Conservation (phyloP, 2,113 vertebrate species). For the Onychostoma macrolepis region DNA sequence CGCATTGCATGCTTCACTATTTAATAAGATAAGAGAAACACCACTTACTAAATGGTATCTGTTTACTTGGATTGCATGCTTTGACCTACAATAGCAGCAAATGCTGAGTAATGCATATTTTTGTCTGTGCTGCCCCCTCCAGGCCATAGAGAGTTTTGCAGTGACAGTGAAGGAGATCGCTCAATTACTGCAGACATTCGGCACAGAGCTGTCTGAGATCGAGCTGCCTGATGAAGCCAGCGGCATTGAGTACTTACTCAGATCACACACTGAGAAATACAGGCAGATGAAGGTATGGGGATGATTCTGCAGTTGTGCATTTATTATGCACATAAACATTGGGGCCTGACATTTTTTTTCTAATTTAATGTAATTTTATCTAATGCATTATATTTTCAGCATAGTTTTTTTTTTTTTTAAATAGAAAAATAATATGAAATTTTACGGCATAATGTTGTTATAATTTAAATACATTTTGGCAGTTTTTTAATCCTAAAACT, state of each 20-base stretch:
- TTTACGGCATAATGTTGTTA: too few species aligned
- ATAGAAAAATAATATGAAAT: background rate
- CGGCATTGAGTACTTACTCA: conserved; percentile 86
- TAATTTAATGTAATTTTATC: background rate
- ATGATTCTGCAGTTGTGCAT: background rate
- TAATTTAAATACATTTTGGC: background rate
- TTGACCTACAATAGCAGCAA: conserved; percentile 5
- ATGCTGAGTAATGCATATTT: conserved; percentile 22
- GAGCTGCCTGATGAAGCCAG: conserved; percentile 87
- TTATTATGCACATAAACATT: background rate
- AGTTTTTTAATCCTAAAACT: too few species aligned
- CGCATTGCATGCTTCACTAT: background rate
- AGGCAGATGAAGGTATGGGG: conserved; percentile 87
- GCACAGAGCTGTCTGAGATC: conserved; percentile 88
- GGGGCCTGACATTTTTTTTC: background rate
- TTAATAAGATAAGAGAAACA: background rate
- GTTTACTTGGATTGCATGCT: background rate
- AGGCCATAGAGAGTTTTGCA: conserved; percentile 97
- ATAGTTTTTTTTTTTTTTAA: background rate
- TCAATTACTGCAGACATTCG: conserved; percentile 91
- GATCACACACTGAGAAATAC: conserved; percentile 85
- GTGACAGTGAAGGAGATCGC: conserved; percentile 96
- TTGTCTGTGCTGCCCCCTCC: conserved; percentile 58
- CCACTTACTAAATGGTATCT: background rate
- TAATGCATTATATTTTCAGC: background rate